These are phyloP conservation scores for Xiphophorus hellerii DNA, from an alignment of 2,113 vertebrate genomes.

Conservation along the genomic window DNA sequence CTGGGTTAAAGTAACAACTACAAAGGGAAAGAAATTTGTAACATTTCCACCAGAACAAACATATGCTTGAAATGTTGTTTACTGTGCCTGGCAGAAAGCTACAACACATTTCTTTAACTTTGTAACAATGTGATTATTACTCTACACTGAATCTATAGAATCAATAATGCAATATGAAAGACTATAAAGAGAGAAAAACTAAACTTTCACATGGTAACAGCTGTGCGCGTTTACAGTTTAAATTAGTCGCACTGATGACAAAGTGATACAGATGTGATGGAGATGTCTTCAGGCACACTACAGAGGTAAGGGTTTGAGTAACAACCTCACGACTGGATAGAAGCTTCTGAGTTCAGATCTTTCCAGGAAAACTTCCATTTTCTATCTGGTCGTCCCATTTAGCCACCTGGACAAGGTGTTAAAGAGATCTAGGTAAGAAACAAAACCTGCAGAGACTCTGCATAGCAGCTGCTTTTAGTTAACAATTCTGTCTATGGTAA, in stretches of 20 bases:
- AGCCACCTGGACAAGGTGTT: slow-evolving; percentile 64
- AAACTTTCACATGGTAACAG: slow-evolving; percentile 24
- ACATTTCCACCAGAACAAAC: background rate
- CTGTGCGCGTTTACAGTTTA: slow-evolving; percentile 58
- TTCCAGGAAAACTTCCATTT: slow-evolving; percentile 78
- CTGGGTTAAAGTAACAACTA: background rate
- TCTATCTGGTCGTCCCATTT: slow-evolving; percentile 81
- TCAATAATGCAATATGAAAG: slow-evolving; percentile 14
- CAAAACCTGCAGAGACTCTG: too few species aligned
- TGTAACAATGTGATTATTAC: slow-evolving; percentile 1
- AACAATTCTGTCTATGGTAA: too few species aligned
- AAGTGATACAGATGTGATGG: slow-evolving; percentile 8
- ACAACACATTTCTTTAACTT: background rate
- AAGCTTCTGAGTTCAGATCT: slow-evolving; percentile 61
- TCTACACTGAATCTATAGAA: slow-evolving; percentile 34
- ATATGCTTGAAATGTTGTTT: background rate
- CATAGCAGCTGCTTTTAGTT: too few species aligned
- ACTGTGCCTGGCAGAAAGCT: background rate
- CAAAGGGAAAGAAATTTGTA: background rate
- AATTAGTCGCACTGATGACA: slow-evolving; percentile 18
- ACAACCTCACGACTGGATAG: slow-evolving; percentile 20
- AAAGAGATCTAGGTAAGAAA: slow-evolving; percentile 7
- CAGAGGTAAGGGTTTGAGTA: slow-evolving; percentile 19
- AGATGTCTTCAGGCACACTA: slow-evolving; percentile 48
- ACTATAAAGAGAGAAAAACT: slow-evolving; percentile 14